Evolutionary conservation across 2,888 invertebrate species (phyloP), one percentile per base, ranked within the genome.

Genomic region (Troides oblongomaculatus): DNA sequence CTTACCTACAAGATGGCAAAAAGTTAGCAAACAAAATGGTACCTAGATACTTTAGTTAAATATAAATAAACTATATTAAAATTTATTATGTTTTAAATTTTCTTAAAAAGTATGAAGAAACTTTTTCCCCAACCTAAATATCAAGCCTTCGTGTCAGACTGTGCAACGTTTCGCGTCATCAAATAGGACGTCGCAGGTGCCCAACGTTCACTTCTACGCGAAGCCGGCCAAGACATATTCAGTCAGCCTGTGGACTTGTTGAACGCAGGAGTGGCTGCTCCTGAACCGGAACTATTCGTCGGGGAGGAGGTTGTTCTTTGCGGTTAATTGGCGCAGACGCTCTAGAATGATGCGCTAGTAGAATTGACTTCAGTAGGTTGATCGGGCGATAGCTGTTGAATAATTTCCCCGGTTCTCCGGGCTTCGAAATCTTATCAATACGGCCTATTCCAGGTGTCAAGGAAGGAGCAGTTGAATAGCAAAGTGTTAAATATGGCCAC

Each of bases 141-240:
- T 3, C 30, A 30, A 30, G 30, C 30, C 30, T 30, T 30, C 3
- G 2, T 30, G 30, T 0, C 30, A 30, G 4, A 30, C 30, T 30
- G 30, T 56, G 56, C 0, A 63, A 63, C 30, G 53, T 17, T 63
- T 63, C 10, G n/a, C 36, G 60, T 36, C 18, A 60, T 60, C 60
- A 18, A 36, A 56, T 18, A 30, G 53, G 50, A 63, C 3, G 7
- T 30, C 53, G 2, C 63, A 25, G 25, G 30, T 56, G 8, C 25
- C 10, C 3, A 63, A 1, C 17, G 53, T 56, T 18, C 53, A 18
- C 30, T 30, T 30, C 0, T 7, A 36, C 14, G 59, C 30, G 1
- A 63, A 18, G 14, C 30, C 53, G 18, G 25, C 17, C 8, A 63
- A 30, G 10, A 63, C 53, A n/a, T 30, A 30, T 50, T 53, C 18